Base-by-base conservation (phyloP, 2,888 invertebrate species). In the Mycogona germanica region DNA sequence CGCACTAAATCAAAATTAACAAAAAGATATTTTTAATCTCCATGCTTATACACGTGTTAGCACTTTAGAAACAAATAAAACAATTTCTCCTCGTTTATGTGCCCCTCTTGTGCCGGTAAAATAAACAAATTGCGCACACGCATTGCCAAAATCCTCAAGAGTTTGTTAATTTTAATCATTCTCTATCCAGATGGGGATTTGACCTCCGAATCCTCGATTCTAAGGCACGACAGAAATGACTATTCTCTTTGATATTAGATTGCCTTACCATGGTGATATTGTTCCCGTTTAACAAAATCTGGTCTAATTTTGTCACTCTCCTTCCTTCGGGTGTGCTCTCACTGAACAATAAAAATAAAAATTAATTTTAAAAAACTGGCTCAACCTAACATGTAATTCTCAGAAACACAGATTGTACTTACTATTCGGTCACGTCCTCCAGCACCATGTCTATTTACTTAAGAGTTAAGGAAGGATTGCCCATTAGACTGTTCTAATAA, bases 241-340 rank as follows among this genome's bases (percentile, higher is more conserved):
- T n/a, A n/a, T n/a, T n/a, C n/a, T n/a, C n/a, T n/a, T 19, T 12
- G 23, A 9, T 41, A 40, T n/a, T n/a, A 2, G 3, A 25, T 25
- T 5, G 7, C 14, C 64, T 62, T 67, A 87, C 87, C 98, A 98
- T 98, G 21, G 97, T 96, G 57, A 99, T 97, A 68, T 98, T 96
- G 69, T 97, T 99, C 62, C 98, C 98, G 73, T 98, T 99, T 9
- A 99, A 74, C 52, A 99, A 77, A 65, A 99, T 98, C 72, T 95
- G 91, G 71, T 99, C 97, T 55, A 99, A 73, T 71, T 93, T 95
- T 0, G 97, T 98, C 35, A 98, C 86, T 68, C 96, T 77, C 62
- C 93, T 78, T 29, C 95, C 95, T 72, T 98, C 97, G 0, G 93
- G 85, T 0, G 98, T 98, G 46, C 87, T 89, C 75, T 98, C 98